These are phyloP conservation scores for Cephonodes hylas DNA, from an alignment of 2,888 invertebrate genomes.

Conservation along the genomic window DNA sequence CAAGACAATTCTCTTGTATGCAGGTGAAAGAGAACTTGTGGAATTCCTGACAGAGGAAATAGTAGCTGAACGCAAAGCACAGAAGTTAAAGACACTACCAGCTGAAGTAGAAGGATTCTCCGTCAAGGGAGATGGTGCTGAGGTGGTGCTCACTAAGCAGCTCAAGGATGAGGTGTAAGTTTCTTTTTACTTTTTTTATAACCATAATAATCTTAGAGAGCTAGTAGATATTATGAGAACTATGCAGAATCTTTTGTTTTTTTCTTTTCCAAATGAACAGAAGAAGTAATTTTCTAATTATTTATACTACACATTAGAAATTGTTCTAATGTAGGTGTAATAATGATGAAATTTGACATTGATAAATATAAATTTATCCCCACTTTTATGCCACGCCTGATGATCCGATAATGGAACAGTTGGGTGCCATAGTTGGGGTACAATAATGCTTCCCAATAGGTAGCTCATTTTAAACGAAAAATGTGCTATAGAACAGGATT, in stretches of 20 bases:
- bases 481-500: background rate
- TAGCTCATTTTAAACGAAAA: background rate
- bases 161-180: conserved; percentile 86
- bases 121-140: conserved; percentile 89
- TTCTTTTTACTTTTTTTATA: too few species aligned
- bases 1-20: too few species aligned
- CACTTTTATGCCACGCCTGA: background rate
- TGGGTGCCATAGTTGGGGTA: background rate
- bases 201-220: too few species aligned
- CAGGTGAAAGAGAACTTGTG: conserved; percentile 92
- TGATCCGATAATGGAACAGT: background rate
- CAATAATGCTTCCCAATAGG: background rate
- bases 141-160: conserved; percentile 90
- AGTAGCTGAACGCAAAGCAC: conserved; percentile 92
- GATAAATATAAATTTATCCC: background rate
- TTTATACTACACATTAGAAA: too few species aligned
- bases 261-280: too few species aligned
- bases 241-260: too few species aligned
- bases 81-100: conserved; percentile 87
- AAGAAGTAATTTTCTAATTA: too few species aligned
- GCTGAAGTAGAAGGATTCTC: conserved; percentile 90
- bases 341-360: too few species aligned
- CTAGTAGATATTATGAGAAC: too few species aligned
- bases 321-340: too few species aligned
- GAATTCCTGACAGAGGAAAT: conserved; percentile 97